A percentile compares a stretch with the other conserved stretches of the same genome.
Conservation (phyloP, 2,113 vertebrate species). For the Hyla sarda region DNA sequence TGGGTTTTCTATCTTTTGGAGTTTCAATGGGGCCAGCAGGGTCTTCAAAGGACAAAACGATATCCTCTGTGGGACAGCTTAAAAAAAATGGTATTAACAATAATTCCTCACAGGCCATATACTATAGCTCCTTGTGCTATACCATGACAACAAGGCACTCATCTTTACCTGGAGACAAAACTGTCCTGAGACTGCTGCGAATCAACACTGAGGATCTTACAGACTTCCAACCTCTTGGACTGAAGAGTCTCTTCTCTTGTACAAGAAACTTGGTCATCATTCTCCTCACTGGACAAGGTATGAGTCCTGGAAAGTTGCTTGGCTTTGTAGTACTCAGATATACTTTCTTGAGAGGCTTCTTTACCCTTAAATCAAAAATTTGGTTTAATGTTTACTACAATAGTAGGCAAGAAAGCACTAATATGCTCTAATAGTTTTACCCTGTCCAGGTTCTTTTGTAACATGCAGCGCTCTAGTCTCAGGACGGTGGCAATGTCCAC, state of each 20-base stretch:
- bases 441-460: slow-evolving; percentile 72
- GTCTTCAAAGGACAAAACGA: slow-evolving; percentile 75
- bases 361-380: slow-evolving; percentile 67
- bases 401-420: not conserved
- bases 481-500: slow-evolving; percentile 72
- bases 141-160: not conserved
- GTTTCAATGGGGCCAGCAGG: slow-evolving; percentile 58
- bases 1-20: slow-evolving; percentile 63
- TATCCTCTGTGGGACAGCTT: slow-evolving; percentile 81
- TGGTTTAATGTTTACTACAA: not conserved
- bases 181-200: slow-evolving; percentile 72
- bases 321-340: slow-evolving; percentile 69
- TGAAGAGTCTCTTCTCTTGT: not conserved
- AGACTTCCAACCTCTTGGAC: slow-evolving; percentile 19
- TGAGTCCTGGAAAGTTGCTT: slow-evolving; percentile 58
- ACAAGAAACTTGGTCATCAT: slow-evolving; percentile 14
- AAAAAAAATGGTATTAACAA: not conserved
- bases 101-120: no score
- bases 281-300: slow-evolving; percentile 61
- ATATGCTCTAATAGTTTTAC: slow-evolving; percentile 54
- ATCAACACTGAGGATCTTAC: slow-evolving; percentile 64
- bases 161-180: slow-evolving; percentile 75
- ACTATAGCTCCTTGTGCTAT: no score
- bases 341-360: slow-evolving; percentile 72
- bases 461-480: slow-evolving; percentile 64